A percentile compares a stretch with the other conserved stretches of the same genome.
These are phyloP conservation scores for Phyllotis vaccarum DNA, from an alignment of 2,797 vertebrate genomes.

Conservation along the genomic window DNA sequence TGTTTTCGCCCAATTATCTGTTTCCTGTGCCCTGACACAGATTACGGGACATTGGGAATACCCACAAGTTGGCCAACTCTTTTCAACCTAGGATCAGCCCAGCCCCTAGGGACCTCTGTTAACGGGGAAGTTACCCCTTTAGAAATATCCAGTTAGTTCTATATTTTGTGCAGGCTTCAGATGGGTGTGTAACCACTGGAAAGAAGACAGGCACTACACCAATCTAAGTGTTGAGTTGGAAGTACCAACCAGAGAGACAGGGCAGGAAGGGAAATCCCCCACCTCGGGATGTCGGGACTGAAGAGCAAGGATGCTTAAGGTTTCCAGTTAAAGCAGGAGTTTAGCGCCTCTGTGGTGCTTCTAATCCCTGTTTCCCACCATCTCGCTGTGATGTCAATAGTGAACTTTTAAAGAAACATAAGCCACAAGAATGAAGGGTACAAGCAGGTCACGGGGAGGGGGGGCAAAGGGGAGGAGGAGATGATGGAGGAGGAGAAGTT, in stretches of 20 bases:
- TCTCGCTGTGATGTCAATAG: background rate
- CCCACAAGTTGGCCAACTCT: background rate
- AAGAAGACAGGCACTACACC: background rate
- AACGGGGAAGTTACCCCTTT: background rate
- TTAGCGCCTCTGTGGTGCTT: background rate
- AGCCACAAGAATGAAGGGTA: background rate
- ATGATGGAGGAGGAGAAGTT: background rate
- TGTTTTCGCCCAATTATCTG: background rate
- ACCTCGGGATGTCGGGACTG: background rate
- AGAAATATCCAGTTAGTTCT: background rate
- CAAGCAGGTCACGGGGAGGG: background rate
- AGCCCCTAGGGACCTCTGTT: background rate
- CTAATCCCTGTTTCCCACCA: background rate
- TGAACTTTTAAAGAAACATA: background rate
- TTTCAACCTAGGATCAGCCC: background rate
- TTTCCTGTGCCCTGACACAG: background rate
- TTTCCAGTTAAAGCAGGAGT: background rate
- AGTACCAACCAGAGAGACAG: background rate
- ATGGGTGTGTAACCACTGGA: too few relatives aligned
- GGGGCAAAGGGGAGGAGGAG: background rate
- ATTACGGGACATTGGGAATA: background rate
- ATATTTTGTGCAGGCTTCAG: background rate
- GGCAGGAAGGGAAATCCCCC: background rate
- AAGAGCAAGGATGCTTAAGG: background rate
- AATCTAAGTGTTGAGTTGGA: background rate